Percentiles rank a stretch among this genome's conserved stretches.
Conservation (phyloP, 2,888 invertebrate species). For the Lepeophtheirus nordmannii region DNA sequence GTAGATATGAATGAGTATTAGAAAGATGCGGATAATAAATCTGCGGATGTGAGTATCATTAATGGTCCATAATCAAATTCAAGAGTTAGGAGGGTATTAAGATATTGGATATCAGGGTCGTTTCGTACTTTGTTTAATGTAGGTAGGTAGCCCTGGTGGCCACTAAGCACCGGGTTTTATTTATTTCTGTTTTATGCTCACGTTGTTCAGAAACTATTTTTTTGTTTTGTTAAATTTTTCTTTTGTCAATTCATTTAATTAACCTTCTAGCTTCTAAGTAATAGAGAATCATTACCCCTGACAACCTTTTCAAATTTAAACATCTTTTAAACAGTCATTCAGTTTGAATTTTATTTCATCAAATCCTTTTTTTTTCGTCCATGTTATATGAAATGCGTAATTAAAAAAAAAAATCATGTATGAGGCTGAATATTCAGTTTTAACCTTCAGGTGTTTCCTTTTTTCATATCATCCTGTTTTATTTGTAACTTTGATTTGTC, state of each 20-base stretch:
- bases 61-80: too few species aligned
- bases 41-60: too few species aligned
- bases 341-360: slow-evolving; percentile 20
- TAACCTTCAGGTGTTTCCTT: slow-evolving; percentile 13
- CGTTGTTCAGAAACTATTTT: slow-evolving; percentile 52
- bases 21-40: too few species aligned
- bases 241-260: slow-evolving; percentile 69
- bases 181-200: slow-evolving; percentile 56
- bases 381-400: slow-evolving; percentile 47
- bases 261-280: not conserved
- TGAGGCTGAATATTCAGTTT: slow-evolving; percentile 46
- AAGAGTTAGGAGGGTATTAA: too few species aligned
- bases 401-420: slow-evolving; percentile 51
- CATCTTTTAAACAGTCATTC: slow-evolving; percentile 22
- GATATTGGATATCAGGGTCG: too few species aligned
- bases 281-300: not conserved
- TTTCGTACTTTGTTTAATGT: too few species aligned
- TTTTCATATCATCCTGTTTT: slow-evolving; percentile 52
- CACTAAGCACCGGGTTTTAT: too few species aligned
- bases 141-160: too few species aligned
- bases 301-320: slow-evolving; percentile 14
- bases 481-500: slow-evolving; percentile 63
- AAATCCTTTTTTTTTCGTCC: slow-evolving; percentile 50
- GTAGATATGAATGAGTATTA: too few species aligned
- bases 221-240: too few species aligned